These are phyloP conservation scores for Nebria brevicollis DNA, from an alignment of 2,888 invertebrate genomes.

Conservation along the genomic window DNA sequence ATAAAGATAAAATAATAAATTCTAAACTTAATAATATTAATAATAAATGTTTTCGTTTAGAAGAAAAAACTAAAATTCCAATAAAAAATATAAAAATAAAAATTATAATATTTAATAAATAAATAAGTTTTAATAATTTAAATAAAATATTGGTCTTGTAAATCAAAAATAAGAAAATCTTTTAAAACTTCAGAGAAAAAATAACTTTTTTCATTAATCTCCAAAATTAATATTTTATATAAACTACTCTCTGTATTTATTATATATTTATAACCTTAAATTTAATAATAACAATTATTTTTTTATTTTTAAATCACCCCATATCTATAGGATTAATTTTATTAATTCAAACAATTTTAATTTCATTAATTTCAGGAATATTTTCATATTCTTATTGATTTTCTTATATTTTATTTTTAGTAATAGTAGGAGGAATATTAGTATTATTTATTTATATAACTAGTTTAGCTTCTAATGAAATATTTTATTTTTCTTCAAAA, in stretches of 20 bases:
- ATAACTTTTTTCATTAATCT: constrained; percentile 57
- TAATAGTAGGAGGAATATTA: too few relatives aligned
- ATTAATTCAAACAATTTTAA: constrained; percentile 66
- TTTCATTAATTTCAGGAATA: constrained; percentile 64
- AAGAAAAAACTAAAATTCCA: constrained; percentile 66
- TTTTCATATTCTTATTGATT: constrained; percentile 67
- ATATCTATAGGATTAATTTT: constrained; percentile 68
- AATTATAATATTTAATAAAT: constrained; percentile 64
- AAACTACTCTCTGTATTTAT: constrained; percentile 70
- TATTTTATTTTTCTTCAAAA: too few relatives aligned
- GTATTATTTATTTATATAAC: too few relatives aligned
- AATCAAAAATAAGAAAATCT: constrained; percentile 69
- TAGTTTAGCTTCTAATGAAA: too few relatives aligned
- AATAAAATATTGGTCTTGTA: constrained; percentile 75
- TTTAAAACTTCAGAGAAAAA: constrained; percentile 72
- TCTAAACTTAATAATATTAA: constrained; percentile 70
- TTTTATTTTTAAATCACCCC: constrained; percentile 65
- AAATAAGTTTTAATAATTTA: constrained; percentile 71
- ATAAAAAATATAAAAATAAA: constrained; percentile 65
- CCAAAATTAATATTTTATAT: constrained; percentile 76
- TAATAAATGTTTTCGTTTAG: constrained; percentile 69
- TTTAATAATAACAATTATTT: constrained; percentile 60
- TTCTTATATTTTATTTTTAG: constrained; percentile 49
- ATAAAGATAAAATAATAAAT: constrained; percentile 69
- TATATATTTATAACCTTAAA: constrained; percentile 49